phyloP scores from a whole-genome alignment of 2,888 invertebrate species.

The Chironomus riparius region DNA sequence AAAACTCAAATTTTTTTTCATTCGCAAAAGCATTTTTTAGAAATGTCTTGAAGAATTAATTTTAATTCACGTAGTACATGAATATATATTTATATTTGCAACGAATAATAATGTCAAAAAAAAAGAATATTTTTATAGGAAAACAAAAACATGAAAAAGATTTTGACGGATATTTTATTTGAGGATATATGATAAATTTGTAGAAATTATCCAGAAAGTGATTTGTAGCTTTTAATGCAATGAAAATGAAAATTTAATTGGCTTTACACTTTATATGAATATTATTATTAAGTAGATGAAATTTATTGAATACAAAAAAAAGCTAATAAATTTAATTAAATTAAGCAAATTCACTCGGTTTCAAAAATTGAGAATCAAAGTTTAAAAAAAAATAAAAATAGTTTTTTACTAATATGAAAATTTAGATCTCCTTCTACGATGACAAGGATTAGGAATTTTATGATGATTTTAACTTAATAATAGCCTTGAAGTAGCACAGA shows the following conservation, averaged over 20 bases:
- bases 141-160: background rate
- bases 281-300: conserved; percentile 16
- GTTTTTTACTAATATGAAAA: too few relatives aligned
- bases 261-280: conserved; percentile 14
- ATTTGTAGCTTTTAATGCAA: background rate
- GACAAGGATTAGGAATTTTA: too few relatives aligned
- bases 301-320: background rate
- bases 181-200: background rate
- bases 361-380: too few relatives aligned
- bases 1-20: background rate
- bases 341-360: background rate
- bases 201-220: background rate
- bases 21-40: background rate
- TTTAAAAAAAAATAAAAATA: too few relatives aligned
- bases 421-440: too few relatives aligned
- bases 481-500: too few relatives aligned
- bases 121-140: background rate
- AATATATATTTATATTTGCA: background rate
- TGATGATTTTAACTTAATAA: too few relatives aligned
- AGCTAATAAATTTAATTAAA: background rate
- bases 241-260: conserved; percentile 5
- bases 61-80: background rate
- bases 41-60: background rate
- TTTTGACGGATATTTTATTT: conserved; percentile 1
- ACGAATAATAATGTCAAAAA: background rate